phyloP scores from a whole-genome alignment of 2,113 vertebrate genomes.

The Peromyscus maniculatus region DNA sequence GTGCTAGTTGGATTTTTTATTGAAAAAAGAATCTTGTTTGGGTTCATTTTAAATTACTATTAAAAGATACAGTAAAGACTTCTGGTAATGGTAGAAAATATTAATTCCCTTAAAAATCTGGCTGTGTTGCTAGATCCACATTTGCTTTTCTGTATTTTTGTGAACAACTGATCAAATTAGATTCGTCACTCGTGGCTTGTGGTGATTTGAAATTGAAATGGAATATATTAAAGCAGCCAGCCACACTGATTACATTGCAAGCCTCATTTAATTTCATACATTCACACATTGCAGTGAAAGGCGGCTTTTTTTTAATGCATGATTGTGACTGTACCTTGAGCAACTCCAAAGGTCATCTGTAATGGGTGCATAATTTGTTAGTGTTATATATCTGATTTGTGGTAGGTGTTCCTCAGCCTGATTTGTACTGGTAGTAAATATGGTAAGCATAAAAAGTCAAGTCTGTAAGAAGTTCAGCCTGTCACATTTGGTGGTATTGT shows the following conservation, averaged over 20 bases:
- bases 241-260: constrained; percentile 91
- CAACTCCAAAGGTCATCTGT: constrained; percentile 87
- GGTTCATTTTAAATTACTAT: constrained; percentile 69
- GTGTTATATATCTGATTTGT: constrained; percentile 87
- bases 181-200: constrained; percentile 87
- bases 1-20: constrained; percentile 31
- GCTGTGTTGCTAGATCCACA: constrained; percentile 76
- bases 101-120: constrained; percentile 84
- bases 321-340: constrained; percentile 88
- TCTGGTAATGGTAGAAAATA: constrained; percentile 72
- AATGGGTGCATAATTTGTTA: constrained; percentile 88
- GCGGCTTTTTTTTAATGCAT: constrained; percentile 81
- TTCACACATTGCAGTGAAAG: constrained; percentile 88
- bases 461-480: constrained; percentile 54
- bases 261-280: constrained; percentile 91
- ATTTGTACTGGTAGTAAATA: constrained; percentile 73
- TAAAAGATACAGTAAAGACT: constrained; percentile 73
- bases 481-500: constrained; percentile 62
- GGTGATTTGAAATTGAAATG: constrained; percentile 91
- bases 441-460: constrained; percentile 68
- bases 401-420: constrained; percentile 78
- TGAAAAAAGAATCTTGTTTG: constrained; percentile 59
- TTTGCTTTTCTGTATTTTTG: constrained; percentile 86
- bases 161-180: constrained; percentile 89
- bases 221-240: constrained; percentile 91